Conservation (phyloP, 1,140 invertebrate genomes). For the Oncopeltus fasciatus region DNA sequence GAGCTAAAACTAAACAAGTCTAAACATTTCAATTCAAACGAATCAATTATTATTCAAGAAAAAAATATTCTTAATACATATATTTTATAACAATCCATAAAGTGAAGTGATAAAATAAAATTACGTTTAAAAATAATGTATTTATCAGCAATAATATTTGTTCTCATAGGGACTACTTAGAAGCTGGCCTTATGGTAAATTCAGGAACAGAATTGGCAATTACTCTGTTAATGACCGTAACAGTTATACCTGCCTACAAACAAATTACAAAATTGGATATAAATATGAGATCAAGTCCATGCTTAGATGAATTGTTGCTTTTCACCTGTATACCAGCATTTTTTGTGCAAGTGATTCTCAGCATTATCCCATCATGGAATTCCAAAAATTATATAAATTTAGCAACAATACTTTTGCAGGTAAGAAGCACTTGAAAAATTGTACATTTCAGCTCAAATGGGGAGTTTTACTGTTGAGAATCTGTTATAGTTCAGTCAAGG, state of each 20-base stretch:
- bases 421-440: too few species aligned
- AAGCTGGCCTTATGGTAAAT: slow-evolving; percentile 33
- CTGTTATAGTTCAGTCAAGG: too few species aligned
- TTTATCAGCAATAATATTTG: neutral
- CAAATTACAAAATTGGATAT: slow-evolving; percentile 46
- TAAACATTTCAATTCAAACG: too few species aligned
- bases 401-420: slow-evolving; percentile 38
- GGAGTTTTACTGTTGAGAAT: too few species aligned
- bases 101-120: too few species aligned
- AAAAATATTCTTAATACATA: too few species aligned
- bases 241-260: slow-evolving; percentile 38
- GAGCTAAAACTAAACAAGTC: too few species aligned
- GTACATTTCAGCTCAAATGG: too few species aligned
- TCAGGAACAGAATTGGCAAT: slow-evolving; percentile 33
- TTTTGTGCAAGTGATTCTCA: slow-evolving; percentile 50
- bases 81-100: too few species aligned
- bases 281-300: slow-evolving; percentile 45
- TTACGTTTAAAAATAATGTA: neutral
- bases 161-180: slow-evolving; percentile 29
- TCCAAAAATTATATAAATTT: slow-evolving; percentile 36
- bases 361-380: slow-evolving; percentile 42
- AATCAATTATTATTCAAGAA: too few species aligned
- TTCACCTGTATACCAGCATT: slow-evolving; percentile 58
- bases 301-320: slow-evolving; percentile 52
- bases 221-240: slow-evolving; percentile 38